These are phyloP conservation scores for Chesias legatella DNA, from an alignment of 2,888 invertebrate species.

Conservation along the genomic window DNA sequence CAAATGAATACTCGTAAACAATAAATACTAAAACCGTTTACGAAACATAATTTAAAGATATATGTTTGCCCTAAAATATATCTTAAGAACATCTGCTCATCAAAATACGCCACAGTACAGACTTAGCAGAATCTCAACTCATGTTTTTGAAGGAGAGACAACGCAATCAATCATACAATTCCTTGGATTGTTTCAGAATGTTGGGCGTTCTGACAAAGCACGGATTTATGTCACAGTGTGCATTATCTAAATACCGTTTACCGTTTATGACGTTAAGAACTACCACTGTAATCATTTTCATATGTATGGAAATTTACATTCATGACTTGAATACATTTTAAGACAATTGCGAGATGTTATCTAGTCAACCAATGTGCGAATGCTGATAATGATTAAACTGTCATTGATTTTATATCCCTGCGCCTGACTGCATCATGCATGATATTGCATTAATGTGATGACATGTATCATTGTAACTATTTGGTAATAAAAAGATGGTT, in stretches of 20 bases:
- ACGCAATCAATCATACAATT: conserved; percentile 16
- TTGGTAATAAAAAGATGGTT: too few relatives aligned
- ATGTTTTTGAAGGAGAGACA: conserved; percentile 9
- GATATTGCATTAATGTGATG: too few relatives aligned
- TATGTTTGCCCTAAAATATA: conserved; percentile 3
- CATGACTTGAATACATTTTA: too few relatives aligned
- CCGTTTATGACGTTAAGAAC: too few relatives aligned
- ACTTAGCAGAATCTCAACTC: conserved; percentile 13
- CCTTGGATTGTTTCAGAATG: conserved; percentile 9
- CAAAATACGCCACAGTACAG: conserved; percentile 17
- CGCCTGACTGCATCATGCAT: too few relatives aligned
- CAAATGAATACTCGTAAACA: conserved; percentile 4
- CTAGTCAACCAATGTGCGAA: too few relatives aligned
- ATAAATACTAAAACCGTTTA: conserved; percentile 3
- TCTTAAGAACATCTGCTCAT: conserved; percentile 1
- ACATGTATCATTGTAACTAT: too few relatives aligned
- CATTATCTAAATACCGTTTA: neutral
- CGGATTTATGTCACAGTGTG: conserved; percentile 10
- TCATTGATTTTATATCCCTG: too few relatives aligned
- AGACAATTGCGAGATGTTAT: too few relatives aligned
- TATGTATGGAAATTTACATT: too few relatives aligned
- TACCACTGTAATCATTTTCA: too few relatives aligned
- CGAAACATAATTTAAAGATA: conserved; percentile 2
- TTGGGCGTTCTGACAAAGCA: conserved; percentile 1
- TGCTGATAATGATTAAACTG: too few relatives aligned